Evolutionary conservation across 2,888 invertebrate genomes (phyloP), one percentile per base, ranked within the genome.

Genomic region (Timema cristinae): DNA sequence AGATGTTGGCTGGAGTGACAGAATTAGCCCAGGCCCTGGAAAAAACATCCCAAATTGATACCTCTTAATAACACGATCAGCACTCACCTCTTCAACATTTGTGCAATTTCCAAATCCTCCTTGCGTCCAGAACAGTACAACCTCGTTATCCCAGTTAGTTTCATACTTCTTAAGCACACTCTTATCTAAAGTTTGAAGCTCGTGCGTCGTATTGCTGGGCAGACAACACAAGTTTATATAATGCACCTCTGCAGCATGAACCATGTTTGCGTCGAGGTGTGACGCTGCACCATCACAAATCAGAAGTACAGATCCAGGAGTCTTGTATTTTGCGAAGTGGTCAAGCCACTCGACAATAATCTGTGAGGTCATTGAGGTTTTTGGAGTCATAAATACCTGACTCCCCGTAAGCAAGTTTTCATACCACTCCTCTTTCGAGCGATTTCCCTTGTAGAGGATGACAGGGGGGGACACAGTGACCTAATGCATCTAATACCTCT

Each of bases 361-460:
- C 63, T 32, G 63, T 8, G 63, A 15, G 6, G 16, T 63, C 63
- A 63, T 63, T 32, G 63, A 16, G 6, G 47, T 16, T 63, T 63
- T 63, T 16, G 63, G 10, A 63, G 63, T 63, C 63, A 63, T 63
- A 15, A 63, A 63, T 11, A 63, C 32, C 63, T 69, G 48, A 59
- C n/a, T 59, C 56, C 69, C 15, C 10, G 69, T 32, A 9, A 59
- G 59, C n/a, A 56, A 13, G 7, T 59, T 59, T 48, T 69, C 47
- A 48, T 11, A 10, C 16, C 16, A 63, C 11, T 59, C 48, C 49
- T 47, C 59, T 48, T 69, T 69, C 48, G 56, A 16, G 15, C 49
- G 54, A 56, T 69, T 13, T 52, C 50, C 49, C 76, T 79, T 79
- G 72, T 78, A 79, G 69, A 80, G 67, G 47, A 81, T 76, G 74